Conservation (phyloP, 2,888 invertebrate genomes). For the Diloba caeruleocephala region DNA sequence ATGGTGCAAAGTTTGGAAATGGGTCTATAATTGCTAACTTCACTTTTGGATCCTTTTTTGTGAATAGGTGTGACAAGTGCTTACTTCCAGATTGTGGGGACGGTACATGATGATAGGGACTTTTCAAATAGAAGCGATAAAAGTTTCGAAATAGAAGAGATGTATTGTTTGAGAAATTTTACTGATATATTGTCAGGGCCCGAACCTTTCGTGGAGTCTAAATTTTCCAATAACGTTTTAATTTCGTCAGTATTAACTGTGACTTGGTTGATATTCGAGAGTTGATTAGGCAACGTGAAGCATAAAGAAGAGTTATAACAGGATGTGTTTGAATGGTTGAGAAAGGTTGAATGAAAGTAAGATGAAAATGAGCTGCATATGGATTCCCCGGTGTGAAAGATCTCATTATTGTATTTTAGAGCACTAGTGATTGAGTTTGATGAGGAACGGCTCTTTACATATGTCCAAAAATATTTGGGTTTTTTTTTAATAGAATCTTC, state of each 20-base stretch:
- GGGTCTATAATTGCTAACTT: background rate
- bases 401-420: no score
- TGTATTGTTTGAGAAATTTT: constrained; percentile 3
- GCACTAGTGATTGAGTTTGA: background rate
- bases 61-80: background rate
- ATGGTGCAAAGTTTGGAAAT: background rate
- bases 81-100: constrained; percentile 3
- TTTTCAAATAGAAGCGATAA: constrained; percentile 7
- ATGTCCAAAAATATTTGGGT: constrained; percentile 11
- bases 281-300: no score
- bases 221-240: background rate
- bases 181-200: constrained; percentile 4
- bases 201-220: background rate
- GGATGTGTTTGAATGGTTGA: no score
- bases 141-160: background rate
- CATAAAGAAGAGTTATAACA: no score
- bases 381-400: background rate
- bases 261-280: background rate
- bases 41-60: background rate
- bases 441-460: constrained; percentile 1
- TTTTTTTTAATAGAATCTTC: constrained; percentile 2
- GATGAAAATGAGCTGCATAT: background rate
- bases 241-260: background rate
- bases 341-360: background rate
- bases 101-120: background rate